Evolutionary conservation across 2,797 vertebrate genomes (phyloP).

Genomic region (Lithobates sylvaticus): DNA sequence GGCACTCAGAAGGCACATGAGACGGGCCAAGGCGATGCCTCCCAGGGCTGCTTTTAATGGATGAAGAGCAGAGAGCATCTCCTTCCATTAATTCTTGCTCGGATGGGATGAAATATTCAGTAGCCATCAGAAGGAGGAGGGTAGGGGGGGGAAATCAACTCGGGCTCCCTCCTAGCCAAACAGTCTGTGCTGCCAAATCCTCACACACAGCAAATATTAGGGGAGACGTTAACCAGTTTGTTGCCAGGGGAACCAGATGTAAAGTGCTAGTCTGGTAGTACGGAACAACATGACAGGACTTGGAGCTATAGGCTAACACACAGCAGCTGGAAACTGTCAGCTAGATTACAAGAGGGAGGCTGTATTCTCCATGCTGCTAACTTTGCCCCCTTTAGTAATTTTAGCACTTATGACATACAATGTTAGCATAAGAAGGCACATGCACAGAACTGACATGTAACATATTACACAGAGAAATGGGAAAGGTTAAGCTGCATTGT

Average conservation of each 20-base stretch:
- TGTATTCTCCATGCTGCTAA: background rate
- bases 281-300: background rate
- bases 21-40: slow-evolving; percentile 55
- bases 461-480: background rate
- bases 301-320: slow-evolving; percentile 13
- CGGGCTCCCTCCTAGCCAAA: slow-evolving; percentile 35
- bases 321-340: slow-evolving; percentile 45
- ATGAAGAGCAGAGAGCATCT: slow-evolving; percentile 55
- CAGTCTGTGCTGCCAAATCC: slow-evolving; percentile 39
- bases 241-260: slow-evolving; percentile 29
- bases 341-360: background rate
- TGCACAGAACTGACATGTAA: background rate
- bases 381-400: slow-evolving; percentile 18
- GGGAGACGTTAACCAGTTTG: slow-evolving; percentile 45
- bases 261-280: background rate
- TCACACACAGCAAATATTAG: slow-evolving; percentile 40
- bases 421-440: background rate
- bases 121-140: background rate
- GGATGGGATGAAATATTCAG: slow-evolving; percentile 62
- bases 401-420: background rate
- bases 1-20: slow-evolving; percentile 57
- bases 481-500: background rate
- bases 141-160: background rate
- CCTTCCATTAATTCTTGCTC: slow-evolving; percentile 58
- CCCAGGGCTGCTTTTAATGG: slow-evolving; percentile 60